These are phyloP conservation scores for Micronycteris hirsuta DNA, from an alignment of 2,113 vertebrate species.

Conservation along the genomic window DNA sequence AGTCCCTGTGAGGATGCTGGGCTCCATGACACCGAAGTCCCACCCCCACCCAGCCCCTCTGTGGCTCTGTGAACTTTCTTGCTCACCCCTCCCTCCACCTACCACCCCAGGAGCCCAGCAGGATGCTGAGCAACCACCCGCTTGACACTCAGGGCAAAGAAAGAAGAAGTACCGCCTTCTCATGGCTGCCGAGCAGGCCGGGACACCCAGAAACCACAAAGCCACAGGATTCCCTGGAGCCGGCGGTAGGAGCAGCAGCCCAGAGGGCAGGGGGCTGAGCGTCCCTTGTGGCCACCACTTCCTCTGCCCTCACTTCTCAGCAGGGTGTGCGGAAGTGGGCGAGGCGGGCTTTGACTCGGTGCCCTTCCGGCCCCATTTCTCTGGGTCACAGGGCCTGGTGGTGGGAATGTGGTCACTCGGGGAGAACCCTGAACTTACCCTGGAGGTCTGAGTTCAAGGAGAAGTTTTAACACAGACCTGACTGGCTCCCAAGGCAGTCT, in stretches of 20 bases:
- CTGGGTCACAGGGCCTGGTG: not conserved
- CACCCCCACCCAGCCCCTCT: not conserved
- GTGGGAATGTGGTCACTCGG: not conserved
- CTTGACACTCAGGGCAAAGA: not conserved
- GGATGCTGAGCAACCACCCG: not conserved
- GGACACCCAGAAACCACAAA: constrained; percentile 47
- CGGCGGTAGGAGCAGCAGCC: not conserved
- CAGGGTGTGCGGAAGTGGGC: not conserved
- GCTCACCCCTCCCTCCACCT: not conserved
- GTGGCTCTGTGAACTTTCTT: not conserved
- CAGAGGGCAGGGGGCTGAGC: not conserved
- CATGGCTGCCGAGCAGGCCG: rapidly evolving
- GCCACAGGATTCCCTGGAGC: constrained; percentile 32
- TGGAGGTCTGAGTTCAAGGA: not conserved
- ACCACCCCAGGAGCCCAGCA: not conserved
- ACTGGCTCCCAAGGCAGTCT: not conserved
- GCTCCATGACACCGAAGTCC: not conserved
- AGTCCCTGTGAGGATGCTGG: not conserved
- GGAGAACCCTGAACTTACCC: not conserved
- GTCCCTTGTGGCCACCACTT: not conserved
- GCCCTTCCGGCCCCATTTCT: not conserved
- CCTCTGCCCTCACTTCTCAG: not conserved
- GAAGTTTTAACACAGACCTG: not conserved
- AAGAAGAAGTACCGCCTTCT: not conserved
- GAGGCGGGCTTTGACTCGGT: not conserved